A percentile compares a stretch with the other conserved stretches of the same genome.
Evolutionary conservation across 2,113 vertebrate species (phyloP).

Genomic region (Perca fluviatilis): DNA sequence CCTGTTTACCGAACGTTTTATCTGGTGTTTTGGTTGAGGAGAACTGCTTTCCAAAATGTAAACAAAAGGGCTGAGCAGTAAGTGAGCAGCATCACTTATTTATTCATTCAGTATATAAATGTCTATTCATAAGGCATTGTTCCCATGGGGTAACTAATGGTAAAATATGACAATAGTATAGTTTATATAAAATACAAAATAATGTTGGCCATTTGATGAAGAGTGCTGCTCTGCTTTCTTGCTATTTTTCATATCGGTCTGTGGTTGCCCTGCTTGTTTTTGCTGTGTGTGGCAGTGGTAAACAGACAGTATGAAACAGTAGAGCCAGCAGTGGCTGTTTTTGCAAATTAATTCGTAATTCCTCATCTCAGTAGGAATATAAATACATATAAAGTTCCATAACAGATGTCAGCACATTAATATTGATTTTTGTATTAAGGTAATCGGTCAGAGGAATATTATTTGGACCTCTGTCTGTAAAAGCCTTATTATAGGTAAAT

Average conservation of each 20-base stretch:
- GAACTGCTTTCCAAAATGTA: conserved; percentile 19
- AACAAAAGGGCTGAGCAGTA: conserved; percentile 12
- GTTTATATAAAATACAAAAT: not conserved
- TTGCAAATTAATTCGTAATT: not conserved
- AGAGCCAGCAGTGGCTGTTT: not conserved
- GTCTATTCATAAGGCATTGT: not conserved
- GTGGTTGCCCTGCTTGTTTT: conserved; percentile 8
- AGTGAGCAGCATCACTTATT: conserved; percentile 10
- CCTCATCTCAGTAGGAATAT: not conserved
- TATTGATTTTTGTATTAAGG: conserved; percentile 4
- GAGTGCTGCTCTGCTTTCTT: not conserved
- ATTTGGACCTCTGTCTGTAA: not conserved
- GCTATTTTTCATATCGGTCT: not conserved
- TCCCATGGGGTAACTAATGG: not conserved
- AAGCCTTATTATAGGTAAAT: not conserved
- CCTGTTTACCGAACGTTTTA: not conserved
- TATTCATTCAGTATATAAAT: not conserved
- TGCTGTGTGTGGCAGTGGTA: not conserved
- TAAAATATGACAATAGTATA: conserved; percentile 4
- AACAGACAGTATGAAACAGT: not conserved
- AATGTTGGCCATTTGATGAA: not conserved
- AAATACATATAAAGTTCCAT: not conserved
- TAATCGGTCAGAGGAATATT: not conserved
- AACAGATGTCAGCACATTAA: not conserved
- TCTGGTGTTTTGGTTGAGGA: conserved; percentile 11